A percentile compares a stretch with the other conserved stretches of the same genome.
Evolutionary conservation across 1,140 invertebrate species (phyloP).

Genomic region (Battus philenor): DNA sequence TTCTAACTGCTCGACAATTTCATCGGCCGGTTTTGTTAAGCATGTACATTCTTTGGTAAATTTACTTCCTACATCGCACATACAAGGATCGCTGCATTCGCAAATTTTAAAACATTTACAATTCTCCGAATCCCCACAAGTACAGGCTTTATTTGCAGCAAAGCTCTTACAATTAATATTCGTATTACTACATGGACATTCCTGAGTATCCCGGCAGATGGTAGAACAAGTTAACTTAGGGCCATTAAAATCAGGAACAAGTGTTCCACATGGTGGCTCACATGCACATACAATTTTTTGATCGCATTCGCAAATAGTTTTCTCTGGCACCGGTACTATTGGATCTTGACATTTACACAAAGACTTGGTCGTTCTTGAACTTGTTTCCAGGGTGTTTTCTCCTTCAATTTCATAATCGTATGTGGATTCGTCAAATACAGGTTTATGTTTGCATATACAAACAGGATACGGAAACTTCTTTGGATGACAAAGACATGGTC

Average conservation of each 20-base stretch:
- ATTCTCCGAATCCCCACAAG: conserved; percentile 50
- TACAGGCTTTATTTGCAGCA: conserved; percentile 36
- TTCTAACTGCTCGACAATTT: conserved; percentile 17
- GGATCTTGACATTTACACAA: conserved; percentile 49
- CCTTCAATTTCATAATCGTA: conserved; percentile 16
- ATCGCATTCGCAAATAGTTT: neutral
- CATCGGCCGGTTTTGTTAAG: neutral
- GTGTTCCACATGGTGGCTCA: conserved; percentile 9
- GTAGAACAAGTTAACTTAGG: conserved; percentile 47
- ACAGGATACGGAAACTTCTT: conserved; percentile 43
- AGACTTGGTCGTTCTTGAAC: conserved; percentile 14
- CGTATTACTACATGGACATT: conserved; percentile 39
- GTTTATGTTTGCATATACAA: conserved; percentile 48
- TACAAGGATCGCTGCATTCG: conserved; percentile 45
- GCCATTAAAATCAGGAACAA: conserved; percentile 8
- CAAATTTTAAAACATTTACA: conserved; percentile 51
- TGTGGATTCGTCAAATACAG: conserved; percentile 5
- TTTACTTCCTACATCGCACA: conserved; percentile 39
- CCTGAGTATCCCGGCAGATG: conserved; percentile 27
- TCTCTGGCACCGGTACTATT: conserved; percentile 21
- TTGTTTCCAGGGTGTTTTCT: conserved; percentile 15
- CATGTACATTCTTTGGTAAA: conserved; percentile 42
- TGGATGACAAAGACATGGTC: conserved; percentile 46
- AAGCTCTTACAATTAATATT: conserved; percentile 41
- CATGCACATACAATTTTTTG: conserved; percentile 40